Conservation (phyloP, 2,888 invertebrate species). For the Dynastes hyllus region DNA sequence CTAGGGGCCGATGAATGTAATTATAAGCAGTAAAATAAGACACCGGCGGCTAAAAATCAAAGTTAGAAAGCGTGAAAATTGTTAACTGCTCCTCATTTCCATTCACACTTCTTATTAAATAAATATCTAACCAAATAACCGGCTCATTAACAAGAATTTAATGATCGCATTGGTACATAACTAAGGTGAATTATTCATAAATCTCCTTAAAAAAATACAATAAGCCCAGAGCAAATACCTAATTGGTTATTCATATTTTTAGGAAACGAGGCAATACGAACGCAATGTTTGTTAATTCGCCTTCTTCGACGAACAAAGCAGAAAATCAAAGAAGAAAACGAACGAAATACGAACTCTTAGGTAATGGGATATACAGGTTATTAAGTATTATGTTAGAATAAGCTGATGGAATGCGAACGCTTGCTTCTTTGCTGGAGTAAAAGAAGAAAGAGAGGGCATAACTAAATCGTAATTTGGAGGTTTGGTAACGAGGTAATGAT, state of each 20-base stretch:
- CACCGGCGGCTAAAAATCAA: slow-evolving; percentile 1
- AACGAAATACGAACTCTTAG: neutral
- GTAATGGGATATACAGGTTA: slow-evolving; percentile 13
- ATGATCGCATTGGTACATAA: slow-evolving; percentile 35
- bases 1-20: no score
- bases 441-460: slow-evolving; percentile 1
- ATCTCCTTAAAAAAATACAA: neutral
- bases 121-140: slow-evolving; percentile 17
- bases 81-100: slow-evolving; percentile 25
- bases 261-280: slow-evolving; percentile 22
- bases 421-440: neutral
- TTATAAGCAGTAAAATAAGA: neutral
- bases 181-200: slow-evolving; percentile 25
- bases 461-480: slow-evolving; percentile 11
- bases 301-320: slow-evolving; percentile 7
- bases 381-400: slow-evolving; percentile 11
- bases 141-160: slow-evolving; percentile 34
- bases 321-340: neutral
- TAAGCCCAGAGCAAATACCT: neutral
- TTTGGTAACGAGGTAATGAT: slow-evolving; percentile 16
- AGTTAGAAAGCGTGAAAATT: slow-evolving; percentile 36
- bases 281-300: slow-evolving; percentile 12
- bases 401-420: neutral
- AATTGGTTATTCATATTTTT: slow-evolving; percentile 34
- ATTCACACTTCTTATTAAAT: slow-evolving; percentile 16